phyloP scores from a whole-genome alignment of 1,140 invertebrate genomes.

The Drosophila pachea region DNA sequence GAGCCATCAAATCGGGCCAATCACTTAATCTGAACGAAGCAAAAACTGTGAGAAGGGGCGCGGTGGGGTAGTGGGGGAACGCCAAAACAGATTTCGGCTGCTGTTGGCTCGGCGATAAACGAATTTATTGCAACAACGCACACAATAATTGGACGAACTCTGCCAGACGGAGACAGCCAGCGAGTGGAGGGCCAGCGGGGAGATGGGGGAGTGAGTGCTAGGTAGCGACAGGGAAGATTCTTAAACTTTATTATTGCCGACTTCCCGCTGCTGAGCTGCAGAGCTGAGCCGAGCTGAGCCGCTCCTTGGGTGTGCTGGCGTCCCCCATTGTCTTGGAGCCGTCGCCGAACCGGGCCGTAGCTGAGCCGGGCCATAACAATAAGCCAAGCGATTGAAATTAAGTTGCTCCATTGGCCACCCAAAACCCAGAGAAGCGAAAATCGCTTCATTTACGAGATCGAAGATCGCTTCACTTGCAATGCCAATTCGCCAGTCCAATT shows the following conservation, averaged over 20 bases:
- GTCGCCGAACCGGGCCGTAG: slow-evolving; percentile 7
- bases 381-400: slow-evolving; percentile 72
- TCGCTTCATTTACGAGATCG: slow-evolving; percentile 12
- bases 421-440: slow-evolving; percentile 7
- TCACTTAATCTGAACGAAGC: slow-evolving; percentile 58
- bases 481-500: slow-evolving; percentile 17
- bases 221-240: slow-evolving; percentile 29
- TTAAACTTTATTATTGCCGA: slow-evolving; percentile 69
- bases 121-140: slow-evolving; percentile 78
- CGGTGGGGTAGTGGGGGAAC: no score
- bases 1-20: slow-evolving; percentile 44
- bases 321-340: slow-evolving; percentile 36
- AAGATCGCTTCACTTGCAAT: background rate
- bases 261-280: slow-evolving; percentile 14
- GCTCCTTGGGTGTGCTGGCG: slow-evolving; percentile 60
- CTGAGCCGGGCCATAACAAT: slow-evolving; percentile 55
- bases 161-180: slow-evolving; percentile 16
- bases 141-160: slow-evolving; percentile 68
- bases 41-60: no score
- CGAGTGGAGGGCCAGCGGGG: slow-evolving; percentile 4
- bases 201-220: background rate
- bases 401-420: slow-evolving; percentile 65
- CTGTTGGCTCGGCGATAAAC: slow-evolving; percentile 70
- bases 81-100: slow-evolving; percentile 66
- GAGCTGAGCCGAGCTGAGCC: background rate